Conservation (phyloP, 2,113 vertebrate genomes). For the Poeciliopsis turrubarensis region DNA sequence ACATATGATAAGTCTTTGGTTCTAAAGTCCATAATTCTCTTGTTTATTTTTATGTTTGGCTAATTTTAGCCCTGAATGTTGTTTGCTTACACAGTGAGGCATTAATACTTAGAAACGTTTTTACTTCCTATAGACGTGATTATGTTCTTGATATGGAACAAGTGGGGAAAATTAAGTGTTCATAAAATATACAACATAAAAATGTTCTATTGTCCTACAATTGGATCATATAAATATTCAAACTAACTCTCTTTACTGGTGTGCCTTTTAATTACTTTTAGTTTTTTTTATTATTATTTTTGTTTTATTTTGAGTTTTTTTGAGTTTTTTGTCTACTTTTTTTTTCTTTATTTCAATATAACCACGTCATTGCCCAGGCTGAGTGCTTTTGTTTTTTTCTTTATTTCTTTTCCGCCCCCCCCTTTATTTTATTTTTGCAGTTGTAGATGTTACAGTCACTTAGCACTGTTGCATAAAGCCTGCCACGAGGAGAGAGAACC, state of each 20-base stretch:
- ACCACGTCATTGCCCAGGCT: not conserved
- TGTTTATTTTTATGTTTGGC: not conserved
- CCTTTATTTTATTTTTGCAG: not conserved
- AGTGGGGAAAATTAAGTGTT: no score
- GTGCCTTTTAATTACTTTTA: no score
- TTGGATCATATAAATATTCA: no score
- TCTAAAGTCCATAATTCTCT: not conserved
- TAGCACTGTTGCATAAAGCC: slow-evolving; percentile 42
- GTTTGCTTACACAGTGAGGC: not conserved
- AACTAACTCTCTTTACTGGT: no score
- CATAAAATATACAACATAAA: no score
- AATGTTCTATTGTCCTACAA: no score
- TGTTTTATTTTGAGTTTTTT: not conserved
- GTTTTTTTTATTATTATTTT: not conserved
- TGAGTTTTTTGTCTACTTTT: not conserved
- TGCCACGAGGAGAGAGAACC: slow-evolving; percentile 49
- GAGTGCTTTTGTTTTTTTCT: no score
- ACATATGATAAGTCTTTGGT: not conserved
- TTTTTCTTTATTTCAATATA: not conserved
- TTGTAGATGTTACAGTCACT: slow-evolving; percentile 13
- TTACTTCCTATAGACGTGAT: no score
- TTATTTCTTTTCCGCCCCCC: no score
- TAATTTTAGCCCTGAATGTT: not conserved
- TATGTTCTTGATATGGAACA: no score
- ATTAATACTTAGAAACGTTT: no score